phyloP scores from a whole-genome alignment of 2,113 vertebrate genomes.

The Laticauda colubrina region DNA sequence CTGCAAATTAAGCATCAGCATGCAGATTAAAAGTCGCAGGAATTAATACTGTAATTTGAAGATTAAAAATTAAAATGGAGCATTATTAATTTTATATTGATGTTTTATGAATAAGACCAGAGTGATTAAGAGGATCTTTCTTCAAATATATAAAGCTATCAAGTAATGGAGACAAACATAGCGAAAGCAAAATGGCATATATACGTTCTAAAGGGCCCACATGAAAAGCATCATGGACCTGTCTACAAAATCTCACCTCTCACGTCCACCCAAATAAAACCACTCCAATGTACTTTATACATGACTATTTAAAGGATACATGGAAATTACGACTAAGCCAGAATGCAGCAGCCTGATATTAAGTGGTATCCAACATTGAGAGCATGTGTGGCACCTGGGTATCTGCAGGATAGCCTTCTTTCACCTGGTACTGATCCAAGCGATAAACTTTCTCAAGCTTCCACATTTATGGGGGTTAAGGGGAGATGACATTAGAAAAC shows the following conservation, averaged over 20 bases:
- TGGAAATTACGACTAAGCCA: not conserved
- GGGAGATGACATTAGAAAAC: not conserved
- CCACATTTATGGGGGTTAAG: not conserved
- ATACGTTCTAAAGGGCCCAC: constrained; percentile 1
- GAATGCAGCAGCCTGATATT: not conserved
- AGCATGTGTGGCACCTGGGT: not conserved
- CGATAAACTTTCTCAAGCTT: not conserved
- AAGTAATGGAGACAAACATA: not conserved
- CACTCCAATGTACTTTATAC: not conserved
- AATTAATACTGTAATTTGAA: constrained; percentile 4
- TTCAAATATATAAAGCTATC: constrained; percentile 5
- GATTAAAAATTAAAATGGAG: not conserved
- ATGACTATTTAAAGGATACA: not conserved
- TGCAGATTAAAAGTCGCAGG: not conserved
- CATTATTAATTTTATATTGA: not conserved
- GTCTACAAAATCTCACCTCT: not conserved
- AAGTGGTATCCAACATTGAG: not conserved
- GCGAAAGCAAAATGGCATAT: not conserved
- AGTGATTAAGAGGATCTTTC: not conserved
- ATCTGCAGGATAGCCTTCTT: not conserved
- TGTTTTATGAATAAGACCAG: not conserved
- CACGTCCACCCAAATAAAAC: not conserved
- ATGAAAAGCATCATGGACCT: not conserved
- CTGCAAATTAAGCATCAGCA: not conserved
- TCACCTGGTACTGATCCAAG: not conserved